Evolutionary conservation across 2,113 vertebrate species (phyloP).

Genomic region (Proteles cristata): DNA sequence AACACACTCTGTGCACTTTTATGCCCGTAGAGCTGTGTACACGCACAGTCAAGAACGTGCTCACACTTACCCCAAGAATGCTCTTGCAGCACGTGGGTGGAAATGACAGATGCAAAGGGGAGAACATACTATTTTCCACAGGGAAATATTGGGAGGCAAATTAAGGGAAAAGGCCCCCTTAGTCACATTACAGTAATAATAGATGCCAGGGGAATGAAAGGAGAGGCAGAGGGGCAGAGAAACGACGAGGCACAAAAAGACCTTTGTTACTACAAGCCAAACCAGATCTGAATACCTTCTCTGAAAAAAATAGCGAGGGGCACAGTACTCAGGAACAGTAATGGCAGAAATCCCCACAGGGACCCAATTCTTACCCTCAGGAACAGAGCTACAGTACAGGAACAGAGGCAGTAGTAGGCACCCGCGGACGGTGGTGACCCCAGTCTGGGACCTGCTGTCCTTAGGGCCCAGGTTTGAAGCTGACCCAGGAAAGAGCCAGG

Average conservation of each 20-base stretch:
- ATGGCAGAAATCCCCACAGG: neutral
- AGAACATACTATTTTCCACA: neutral
- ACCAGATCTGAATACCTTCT: conserved; percentile 35
- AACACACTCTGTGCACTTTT: neutral
- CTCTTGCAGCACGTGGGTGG: neutral
- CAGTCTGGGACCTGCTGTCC: neutral
- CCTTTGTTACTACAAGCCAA: conserved; percentile 4
- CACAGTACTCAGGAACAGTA: neutral
- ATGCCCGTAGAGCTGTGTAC: fast-evolving
- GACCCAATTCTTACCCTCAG: neutral
- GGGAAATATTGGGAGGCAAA: neutral
- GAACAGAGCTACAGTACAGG: neutral
- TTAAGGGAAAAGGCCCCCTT: neutral
- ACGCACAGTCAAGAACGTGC: fast-evolving
- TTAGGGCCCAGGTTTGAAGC: no score
- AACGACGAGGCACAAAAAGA: neutral
- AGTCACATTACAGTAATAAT: neutral
- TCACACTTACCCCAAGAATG: neutral
- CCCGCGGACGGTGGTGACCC: fast-evolving
- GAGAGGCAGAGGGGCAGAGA: neutral
- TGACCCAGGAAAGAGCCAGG: neutral
- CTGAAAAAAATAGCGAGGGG: neutral
- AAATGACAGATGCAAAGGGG: neutral
- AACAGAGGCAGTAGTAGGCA: neutral
- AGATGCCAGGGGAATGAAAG: neutral